These are phyloP conservation scores for Isaurus tuberculatus DNA, from an alignment of 92 coral and sea anemone genomes.

Conservation along the genomic window DNA sequence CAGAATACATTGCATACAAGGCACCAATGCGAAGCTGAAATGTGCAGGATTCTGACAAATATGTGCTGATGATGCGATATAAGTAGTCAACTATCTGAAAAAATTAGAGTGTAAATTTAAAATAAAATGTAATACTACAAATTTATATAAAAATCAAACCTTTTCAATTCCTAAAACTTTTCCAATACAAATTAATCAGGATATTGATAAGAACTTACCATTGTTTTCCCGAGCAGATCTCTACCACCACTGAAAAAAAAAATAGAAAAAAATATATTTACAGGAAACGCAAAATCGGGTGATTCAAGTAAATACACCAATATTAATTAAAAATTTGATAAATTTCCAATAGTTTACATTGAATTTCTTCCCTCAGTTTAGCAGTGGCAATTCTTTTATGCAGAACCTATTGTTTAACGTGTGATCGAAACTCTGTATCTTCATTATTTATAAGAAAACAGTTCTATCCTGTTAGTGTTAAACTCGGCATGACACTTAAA, in stretches of 20 bases:
- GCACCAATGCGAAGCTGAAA: slow-evolving; percentile 95
- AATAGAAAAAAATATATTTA: background rate
- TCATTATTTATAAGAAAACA: too few species aligned
- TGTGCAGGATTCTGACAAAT: slow-evolving; percentile 84
- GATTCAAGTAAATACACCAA: too few species aligned
- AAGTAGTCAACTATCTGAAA: slow-evolving; percentile 88
- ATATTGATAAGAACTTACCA: slow-evolving; percentile 50
- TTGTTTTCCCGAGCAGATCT: slow-evolving; percentile 72
- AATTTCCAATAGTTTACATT: too few species aligned
- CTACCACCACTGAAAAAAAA: slow-evolving; percentile 73
- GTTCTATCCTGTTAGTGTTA: too few species aligned
- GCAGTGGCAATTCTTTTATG: too few species aligned
- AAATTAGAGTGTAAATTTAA: background rate
- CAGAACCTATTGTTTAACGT: too few species aligned
- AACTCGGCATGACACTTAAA: too few species aligned
- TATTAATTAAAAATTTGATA: too few species aligned
- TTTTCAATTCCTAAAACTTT: background rate
- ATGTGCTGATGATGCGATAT: slow-evolving; percentile 83
- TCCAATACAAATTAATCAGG: background rate
- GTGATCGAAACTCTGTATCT: too few species aligned
- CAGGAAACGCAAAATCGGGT: too few species aligned
- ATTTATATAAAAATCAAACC: background rate
- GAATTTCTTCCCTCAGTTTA: too few species aligned
- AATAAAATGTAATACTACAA: background rate
- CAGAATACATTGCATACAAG: slow-evolving; percentile 82